Conservation (phyloP, 2,113 vertebrate genomes). For the Mesocricetus auratus region DNA sequence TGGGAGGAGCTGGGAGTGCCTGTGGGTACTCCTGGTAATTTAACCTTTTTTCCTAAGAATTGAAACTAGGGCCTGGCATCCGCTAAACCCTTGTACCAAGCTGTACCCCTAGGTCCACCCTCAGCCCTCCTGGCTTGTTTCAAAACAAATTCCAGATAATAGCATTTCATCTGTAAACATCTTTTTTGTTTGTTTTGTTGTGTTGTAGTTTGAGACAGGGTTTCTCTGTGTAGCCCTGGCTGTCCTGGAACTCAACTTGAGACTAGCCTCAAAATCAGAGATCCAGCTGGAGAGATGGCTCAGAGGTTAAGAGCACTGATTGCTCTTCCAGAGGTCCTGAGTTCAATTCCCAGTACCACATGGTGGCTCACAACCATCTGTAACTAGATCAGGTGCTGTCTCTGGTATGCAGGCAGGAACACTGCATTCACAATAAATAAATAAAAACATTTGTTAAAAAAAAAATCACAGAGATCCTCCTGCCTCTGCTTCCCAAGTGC, state of each 20-base stretch:
- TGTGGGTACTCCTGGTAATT: neutral
- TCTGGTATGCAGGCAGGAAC: no score
- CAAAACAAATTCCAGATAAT: slow-evolving; percentile 12
- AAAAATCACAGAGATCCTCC: neutral
- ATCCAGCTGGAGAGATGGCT: no score
- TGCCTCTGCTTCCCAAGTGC: neutral
- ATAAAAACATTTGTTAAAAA: no score
- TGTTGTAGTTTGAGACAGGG: neutral
- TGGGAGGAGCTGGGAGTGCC: neutral
- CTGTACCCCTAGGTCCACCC: no score
- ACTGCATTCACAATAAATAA: no score
- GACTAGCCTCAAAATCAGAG: neutral
- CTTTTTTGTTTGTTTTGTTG: neutral
- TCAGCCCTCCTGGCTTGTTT: neutral
- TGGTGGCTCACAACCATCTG: no score
- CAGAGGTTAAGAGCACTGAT: no score
- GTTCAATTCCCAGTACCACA: no score
- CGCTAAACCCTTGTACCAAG: neutral
- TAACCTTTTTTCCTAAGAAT: neutral
- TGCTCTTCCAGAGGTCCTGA: no score
- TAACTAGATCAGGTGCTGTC: no score
- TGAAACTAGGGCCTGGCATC: neutral
- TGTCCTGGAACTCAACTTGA: neutral
- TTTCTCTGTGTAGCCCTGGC: neutral
- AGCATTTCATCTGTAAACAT: neutral